Evolutionary conservation across 2,888 invertebrate species (phyloP).

Genomic region (Drosophila cognata): DNA sequence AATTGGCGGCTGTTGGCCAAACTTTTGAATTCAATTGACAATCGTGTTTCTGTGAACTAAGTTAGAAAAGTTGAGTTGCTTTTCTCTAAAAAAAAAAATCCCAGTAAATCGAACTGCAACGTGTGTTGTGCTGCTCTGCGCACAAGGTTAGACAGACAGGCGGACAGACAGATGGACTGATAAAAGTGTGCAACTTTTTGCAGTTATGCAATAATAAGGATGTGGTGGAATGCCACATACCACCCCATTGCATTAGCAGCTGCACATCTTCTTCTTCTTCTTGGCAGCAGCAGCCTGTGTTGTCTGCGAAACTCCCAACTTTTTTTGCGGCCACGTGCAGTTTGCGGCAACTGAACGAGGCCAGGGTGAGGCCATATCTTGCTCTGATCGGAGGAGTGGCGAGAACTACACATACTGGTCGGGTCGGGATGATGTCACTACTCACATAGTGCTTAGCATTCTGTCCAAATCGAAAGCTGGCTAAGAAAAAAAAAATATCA

Average conservation of each 20-base stretch:
- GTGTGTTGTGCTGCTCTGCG: slow-evolving; percentile 10
- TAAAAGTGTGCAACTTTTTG: slow-evolving; percentile 34
- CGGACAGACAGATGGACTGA: background rate
- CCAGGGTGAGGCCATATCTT: slow-evolving; percentile 66
- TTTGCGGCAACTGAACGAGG: slow-evolving; percentile 68
- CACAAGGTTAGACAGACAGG: slow-evolving; percentile 64
- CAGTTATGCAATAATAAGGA: slow-evolving; percentile 65
- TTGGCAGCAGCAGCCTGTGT: slow-evolving; percentile 37
- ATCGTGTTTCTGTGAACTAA: background rate
- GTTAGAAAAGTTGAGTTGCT: slow-evolving; percentile 2
- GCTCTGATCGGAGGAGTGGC: slow-evolving; percentile 47
- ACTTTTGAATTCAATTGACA: slow-evolving; percentile 31
- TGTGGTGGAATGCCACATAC: slow-evolving; percentile 14
- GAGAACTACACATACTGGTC: slow-evolving; percentile 3
- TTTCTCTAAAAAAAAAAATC: too few species aligned
- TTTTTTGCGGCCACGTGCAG: slow-evolving; percentile 67
- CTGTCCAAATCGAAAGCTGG: slow-evolving; percentile 26
- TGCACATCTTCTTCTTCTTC: slow-evolving; percentile 3
- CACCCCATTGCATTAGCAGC: slow-evolving; percentile 8
- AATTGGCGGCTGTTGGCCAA: slow-evolving; percentile 53
- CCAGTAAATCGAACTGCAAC: background rate
- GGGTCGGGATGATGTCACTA: slow-evolving; percentile 32
- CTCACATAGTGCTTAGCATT: slow-evolving; percentile 19
- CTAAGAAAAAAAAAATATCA: background rate
- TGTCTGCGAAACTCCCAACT: slow-evolving; percentile 35